Percentiles rank a stretch among this genome's conserved stretches.
Evolutionary conservation across 2,797 vertebrate genomes (phyloP).

Genomic region (Muscicapa comitata): DNA sequence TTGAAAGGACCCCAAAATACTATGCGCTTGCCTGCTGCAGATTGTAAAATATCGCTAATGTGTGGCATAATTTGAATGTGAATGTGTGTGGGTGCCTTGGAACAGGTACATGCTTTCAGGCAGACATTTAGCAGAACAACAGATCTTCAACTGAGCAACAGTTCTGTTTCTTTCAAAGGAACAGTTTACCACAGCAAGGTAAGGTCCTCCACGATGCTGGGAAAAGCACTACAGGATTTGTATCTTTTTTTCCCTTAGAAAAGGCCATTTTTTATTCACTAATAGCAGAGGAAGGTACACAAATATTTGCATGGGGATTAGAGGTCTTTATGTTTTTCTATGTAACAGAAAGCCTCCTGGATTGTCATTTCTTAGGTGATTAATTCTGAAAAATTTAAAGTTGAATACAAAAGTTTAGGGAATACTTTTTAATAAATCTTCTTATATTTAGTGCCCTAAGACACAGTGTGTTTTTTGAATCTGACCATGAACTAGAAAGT

Average conservation of each 20-base stretch:
- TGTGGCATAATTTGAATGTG: not conserved
- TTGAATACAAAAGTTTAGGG: not conserved
- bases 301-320: not conserved
- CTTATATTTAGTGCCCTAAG: not conserved
- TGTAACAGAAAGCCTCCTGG: not conserved
- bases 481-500: not conserved
- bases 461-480: not conserved
- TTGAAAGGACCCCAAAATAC: slow-evolving; percentile 26
- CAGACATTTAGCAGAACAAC: not conserved
- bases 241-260: not conserved
- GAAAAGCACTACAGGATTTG: not conserved
- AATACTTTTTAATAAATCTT: not conserved
- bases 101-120: slow-evolving; percentile 30
- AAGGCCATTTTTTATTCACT: not conserved
- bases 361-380: not conserved
- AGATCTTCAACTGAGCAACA: not conserved
- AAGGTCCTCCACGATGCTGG: too few relatives aligned
- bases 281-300: not conserved
- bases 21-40: not conserved
- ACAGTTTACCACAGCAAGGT: not conserved
- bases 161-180: slow-evolving; percentile 1
- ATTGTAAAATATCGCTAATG: not conserved
- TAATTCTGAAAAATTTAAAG: not conserved
- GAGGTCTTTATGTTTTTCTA: not conserved
- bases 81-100: not conserved